Evolutionary conservation across 2,797 vertebrate species (phyloP).

Genomic region (Galago senegalensis): DNA sequence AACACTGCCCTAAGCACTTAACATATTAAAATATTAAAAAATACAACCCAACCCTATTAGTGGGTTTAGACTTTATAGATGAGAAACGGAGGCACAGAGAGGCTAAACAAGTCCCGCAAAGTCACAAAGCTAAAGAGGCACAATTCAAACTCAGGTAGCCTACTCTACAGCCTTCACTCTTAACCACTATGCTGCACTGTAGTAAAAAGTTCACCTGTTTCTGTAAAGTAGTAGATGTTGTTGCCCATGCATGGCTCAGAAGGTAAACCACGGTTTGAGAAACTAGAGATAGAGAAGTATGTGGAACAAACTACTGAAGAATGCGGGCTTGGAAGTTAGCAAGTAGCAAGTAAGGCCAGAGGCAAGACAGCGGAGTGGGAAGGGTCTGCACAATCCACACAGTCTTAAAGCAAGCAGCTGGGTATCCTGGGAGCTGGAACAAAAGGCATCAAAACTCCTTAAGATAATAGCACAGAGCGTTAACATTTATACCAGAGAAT

Average conservation of each 20-base stretch:
- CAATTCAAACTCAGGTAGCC: not conserved
- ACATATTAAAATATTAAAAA: constrained; percentile 1
- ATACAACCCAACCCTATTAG: not conserved
- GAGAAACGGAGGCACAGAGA: not conserved
- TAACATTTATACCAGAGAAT: not conserved
- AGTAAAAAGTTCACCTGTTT: not conserved
- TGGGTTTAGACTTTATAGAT: not conserved
- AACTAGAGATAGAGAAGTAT: not conserved
- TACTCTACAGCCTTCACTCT: not conserved
- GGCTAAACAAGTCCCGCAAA: not conserved
- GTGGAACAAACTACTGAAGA: not conserved
- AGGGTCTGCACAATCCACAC: not conserved
- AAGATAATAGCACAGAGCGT: not conserved
- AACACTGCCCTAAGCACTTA: not conserved
- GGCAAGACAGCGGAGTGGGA: not conserved
- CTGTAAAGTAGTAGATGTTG: not conserved
- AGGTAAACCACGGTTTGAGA: not conserved
- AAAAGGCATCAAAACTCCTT: not conserved
- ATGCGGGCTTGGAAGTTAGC: not conserved
- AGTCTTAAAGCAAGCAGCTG: not conserved
- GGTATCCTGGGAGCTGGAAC: not conserved
- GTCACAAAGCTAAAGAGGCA: not conserved
- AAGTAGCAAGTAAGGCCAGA: not conserved
- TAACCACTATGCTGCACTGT: not conserved
- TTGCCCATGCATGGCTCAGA: not conserved